Evolutionary conservation across 1,140 invertebrate genomes (phyloP), one percentile per base, ranked within the genome.

Genomic region (Holotrichia oblita): DNA sequence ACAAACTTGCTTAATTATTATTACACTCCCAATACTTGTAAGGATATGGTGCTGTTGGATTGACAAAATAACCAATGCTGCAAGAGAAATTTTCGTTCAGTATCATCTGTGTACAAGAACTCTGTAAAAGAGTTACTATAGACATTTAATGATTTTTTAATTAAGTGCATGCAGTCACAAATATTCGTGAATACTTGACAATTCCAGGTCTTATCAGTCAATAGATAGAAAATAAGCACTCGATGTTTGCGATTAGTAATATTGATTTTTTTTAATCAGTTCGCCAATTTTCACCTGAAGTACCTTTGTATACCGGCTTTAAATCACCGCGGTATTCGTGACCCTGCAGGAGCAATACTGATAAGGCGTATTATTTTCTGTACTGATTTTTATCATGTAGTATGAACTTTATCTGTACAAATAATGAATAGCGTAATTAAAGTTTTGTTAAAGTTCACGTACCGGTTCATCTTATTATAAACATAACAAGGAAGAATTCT

Each of bases 181-280:
- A 44, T 44, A 44, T 44, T 17, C 14, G 2, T 14, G 48, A 44
- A 10, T 14, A 9, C 42, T 14, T 44, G 14, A 9, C 42, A 10
- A 44, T 55, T 55, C 14, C 6, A 55, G 48, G 17, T 55, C 48
- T 55, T 55, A 55, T 55, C 48, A 55, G 14, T n/a, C 14, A 55
- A 55, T 17, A 55, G 17, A 14, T 55, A 55, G 48, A 55, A 55
- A 55, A 55, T 17, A 55, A 55, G 48, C 48, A 55, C 48, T 55
- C 48, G 14, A 55, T 55, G 48, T 17, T 14, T 2, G 17, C 17
- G 48, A 55, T 55, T 55, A 55, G 17, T n/a, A 55, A 55, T 55
- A 48, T 17, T 17, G n/a, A 55, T 17, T 55, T 1, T 55, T 17
- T n/a, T 6, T n/a, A 55, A 55, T 55, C 48, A 55, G 48, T 55